These are phyloP conservation scores for Sphaerophoria rueppellii DNA, from an alignment of 2,888 invertebrate genomes.

Conservation along the genomic window DNA sequence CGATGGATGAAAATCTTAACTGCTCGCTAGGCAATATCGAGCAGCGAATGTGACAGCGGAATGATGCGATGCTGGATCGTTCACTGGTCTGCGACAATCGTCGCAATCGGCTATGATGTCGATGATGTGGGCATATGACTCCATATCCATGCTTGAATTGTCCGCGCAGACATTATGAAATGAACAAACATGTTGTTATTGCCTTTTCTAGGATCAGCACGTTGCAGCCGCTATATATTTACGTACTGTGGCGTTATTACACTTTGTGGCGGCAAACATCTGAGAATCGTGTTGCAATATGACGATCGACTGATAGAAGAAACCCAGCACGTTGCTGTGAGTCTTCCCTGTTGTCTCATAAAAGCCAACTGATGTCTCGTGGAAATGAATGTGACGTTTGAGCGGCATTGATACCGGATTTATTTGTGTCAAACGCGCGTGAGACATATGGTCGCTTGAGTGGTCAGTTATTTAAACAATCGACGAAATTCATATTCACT, in stretches of 20 bases:
- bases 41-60: conserved; percentile 54
- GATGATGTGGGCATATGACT: conserved; percentile 29
- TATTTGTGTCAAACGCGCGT: conserved; percentile 46
- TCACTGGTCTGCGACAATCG: conserved; percentile 44
- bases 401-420: conserved; percentile 18
- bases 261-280: conserved; percentile 70
- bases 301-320: conserved; percentile 31
- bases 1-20: background rate
- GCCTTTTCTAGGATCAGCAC: conserved; percentile 60
- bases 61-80: conserved; percentile 4
- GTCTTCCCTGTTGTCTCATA: conserved; percentile 66
- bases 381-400: conserved; percentile 60
- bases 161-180: conserved; percentile 60
- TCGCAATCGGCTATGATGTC: conserved; percentile 45
- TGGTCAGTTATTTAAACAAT: conserved; percentile 21
- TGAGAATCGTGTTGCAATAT: conserved; percentile 53
- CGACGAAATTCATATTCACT: background rate
- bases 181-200: conserved; percentile 70
- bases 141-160: conserved; percentile 32
- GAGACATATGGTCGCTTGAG: conserved; percentile 55
- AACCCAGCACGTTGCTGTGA: conserved; percentile 17
- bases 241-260: conserved; percentile 57
- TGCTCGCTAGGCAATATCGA: conserved; percentile 43
- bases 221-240: conserved; percentile 22
- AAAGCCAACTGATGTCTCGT: conserved; percentile 64